Evolutionary conservation across 2,888 invertebrate genomes (phyloP), one percentile per base, ranked within the genome.

Genomic region (Sarcophaga caerulescens): DNA sequence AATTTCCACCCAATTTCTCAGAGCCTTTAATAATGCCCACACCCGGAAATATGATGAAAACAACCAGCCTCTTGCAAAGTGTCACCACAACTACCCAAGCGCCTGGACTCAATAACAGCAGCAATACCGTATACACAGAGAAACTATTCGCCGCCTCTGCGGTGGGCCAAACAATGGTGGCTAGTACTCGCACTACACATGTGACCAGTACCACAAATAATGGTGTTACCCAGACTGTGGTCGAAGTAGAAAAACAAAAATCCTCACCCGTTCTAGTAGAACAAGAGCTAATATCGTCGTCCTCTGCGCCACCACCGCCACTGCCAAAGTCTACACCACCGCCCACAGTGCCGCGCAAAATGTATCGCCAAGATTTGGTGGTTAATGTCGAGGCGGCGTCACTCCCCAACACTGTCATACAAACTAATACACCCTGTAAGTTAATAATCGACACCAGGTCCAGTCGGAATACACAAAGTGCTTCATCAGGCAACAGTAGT

Each of bases 1-100:
- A 93, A 89, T 93, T 93, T 89, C 93, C 93, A 19, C 93, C 93
- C 71, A 93, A 93, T 85, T 93, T 93, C 87, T 92, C 92, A 47
- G 93, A 93, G 89, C 93, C 93, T 82, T 89, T 93, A 84, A 92
- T 93, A 52, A 92, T 93, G 91, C 92, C 92, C 88, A 88, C 89
- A 79, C 57, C 47, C 17, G 65, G 60, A 35, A 90, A 90, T 85
- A 84, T 89, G 57, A 84, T 90, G 81, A 90, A 89, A 82, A 89
- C 90, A 68, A 89, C 89, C 81, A 88, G 89, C 75, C 88, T 89
- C 14, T 87, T 90, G 87, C 89, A 89, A 79, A 88, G 89, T 75
- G 89, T 89, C 75, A 90, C 90, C 45, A 89, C 88, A 44, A 89
- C 89, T 68, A 90, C 89, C 59, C 88, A 89, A 44, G 85, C 88